Evolutionary conservation across 2,888 invertebrate genomes (phyloP), one percentile per base, ranked within the genome.

Genomic region (Apotomis betuletana): DNA sequence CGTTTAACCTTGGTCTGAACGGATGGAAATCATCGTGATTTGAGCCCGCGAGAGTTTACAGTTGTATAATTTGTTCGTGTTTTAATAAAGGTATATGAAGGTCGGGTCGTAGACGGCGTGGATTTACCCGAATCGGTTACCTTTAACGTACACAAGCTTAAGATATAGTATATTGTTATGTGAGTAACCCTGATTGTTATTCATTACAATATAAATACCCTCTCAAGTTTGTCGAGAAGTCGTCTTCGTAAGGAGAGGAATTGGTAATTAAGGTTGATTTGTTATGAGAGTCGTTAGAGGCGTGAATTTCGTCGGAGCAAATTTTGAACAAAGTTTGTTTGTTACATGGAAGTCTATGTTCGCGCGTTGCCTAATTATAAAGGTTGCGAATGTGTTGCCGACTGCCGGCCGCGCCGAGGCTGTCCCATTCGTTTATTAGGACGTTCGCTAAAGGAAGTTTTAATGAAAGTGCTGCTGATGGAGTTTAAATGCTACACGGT

Each of bases 201-300:
- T 79, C 79, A 78, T 79, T 79, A 79, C 83, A 85, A 82, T 84
- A 85, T 74, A 77, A 71, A 46, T 63, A 55, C 68, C 51, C 61
- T 61, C 75, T 76, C 76, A 75, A 85, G 77, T 80, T 84, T 77
- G 75, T 76, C 74, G 73, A 77, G 76, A 81, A 80, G 76, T 82
- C 75, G 76, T 82, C 75, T 74, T 74, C 65, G 62, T 75, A 82
- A 85, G 82, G 80, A 81, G 81, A 81, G 77, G 80, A 82, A 79
- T 86, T 84, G 83, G 82, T 86, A 84, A 86, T 86, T 83, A 83
- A 83, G 81, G 85, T 86, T 83, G 82, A 83, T 87, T 86, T 84
- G 85, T 84, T 81, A 81, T 81, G 79, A 76, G 77, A 83, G 80
- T 84, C 82, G 85, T 87, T 83, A 84, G 80, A 80, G 70, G 76